phyloP scores from a whole-genome alignment of 92 coral and sea anemone genomes.

The Actinostola sp. region DNA sequence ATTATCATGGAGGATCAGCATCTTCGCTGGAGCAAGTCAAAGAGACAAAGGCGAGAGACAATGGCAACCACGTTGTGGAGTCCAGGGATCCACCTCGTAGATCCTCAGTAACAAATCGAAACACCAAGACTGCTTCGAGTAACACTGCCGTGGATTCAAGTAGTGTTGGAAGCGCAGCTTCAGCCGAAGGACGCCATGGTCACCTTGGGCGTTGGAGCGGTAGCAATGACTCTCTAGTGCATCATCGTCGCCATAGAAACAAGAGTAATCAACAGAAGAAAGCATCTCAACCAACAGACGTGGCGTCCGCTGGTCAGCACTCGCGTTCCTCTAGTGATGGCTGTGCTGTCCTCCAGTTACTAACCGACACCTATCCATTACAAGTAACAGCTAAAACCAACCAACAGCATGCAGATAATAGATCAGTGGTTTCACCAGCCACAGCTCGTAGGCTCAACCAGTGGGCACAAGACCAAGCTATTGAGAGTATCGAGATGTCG shows the following conservation, averaged over 20 bases:
- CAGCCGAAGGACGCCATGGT: constrained; percentile 63
- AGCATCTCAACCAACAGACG: neutral
- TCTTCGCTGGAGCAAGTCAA: constrained; percentile 62
- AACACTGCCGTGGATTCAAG: constrained; percentile 48
- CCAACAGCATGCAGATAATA: constrained; percentile 41
- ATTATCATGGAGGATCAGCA: constrained; percentile 51
- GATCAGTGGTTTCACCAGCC: constrained; percentile 72
- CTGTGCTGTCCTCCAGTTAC: constrained; percentile 69
- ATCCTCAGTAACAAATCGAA: constrained; percentile 55
- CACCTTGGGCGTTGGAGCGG: constrained; percentile 76
- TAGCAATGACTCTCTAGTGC: constrained; percentile 76
- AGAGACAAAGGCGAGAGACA: constrained; percentile 11
- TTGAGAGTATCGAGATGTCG: constrained; percentile 64
- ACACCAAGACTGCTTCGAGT: constrained; percentile 46
- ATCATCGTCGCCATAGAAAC: constrained; percentile 62
- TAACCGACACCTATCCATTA: constrained; percentile 74
- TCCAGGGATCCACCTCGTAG: constrained; percentile 53
- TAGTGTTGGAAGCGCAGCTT: constrained; percentile 68
- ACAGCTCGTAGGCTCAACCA: constrained; percentile 83
- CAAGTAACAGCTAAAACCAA: constrained; percentile 72
- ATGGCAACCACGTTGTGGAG: constrained; percentile 23
- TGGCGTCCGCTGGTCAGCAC: constrained; percentile 39
- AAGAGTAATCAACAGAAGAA: constrained; percentile 27
- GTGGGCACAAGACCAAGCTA: constrained; percentile 58
- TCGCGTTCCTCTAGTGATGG: constrained; percentile 83